Evolutionary conservation across 1,140 invertebrate species (phyloP).

Genomic region (Elymnias hypermnestra): DNA sequence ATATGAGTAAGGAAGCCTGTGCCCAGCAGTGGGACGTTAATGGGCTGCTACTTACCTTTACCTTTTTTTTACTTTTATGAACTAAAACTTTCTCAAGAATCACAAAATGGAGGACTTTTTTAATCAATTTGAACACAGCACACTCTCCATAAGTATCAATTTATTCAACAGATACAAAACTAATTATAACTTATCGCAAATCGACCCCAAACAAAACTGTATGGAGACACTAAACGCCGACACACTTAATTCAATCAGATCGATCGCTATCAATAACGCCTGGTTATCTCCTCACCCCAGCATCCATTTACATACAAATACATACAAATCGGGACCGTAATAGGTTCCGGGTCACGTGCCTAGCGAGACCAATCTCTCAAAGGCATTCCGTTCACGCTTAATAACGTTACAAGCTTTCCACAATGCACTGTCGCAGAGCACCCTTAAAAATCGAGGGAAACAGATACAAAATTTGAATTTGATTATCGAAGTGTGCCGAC

Average conservation of each 20-base stretch:
- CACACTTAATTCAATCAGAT: slow-evolving; percentile 61
- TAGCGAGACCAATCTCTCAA: slow-evolving; percentile 60
- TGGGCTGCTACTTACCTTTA: too few relatives aligned
- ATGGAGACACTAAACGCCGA: slow-evolving; percentile 43
- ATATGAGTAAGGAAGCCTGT: too few relatives aligned
- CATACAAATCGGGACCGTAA: slow-evolving; percentile 64
- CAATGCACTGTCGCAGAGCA: slow-evolving; percentile 49
- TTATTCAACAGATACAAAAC: neutral
- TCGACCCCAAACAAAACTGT: neutral
- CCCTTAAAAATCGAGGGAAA: slow-evolving; percentile 54
- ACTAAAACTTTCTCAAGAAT: neutral
- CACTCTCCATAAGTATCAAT: neutral
- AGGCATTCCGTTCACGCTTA: slow-evolving; percentile 68
- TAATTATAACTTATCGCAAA: slow-evolving; percentile 1
- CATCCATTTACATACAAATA: slow-evolving; percentile 67
- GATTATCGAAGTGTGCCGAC: slow-evolving; percentile 73
- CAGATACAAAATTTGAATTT: slow-evolving; percentile 76
- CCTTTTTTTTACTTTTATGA: too few relatives aligned
- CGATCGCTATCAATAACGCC: slow-evolving; percentile 57
- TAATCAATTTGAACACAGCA: too few relatives aligned
- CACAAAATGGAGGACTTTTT: too few relatives aligned
- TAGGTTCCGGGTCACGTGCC: slow-evolving; percentile 74
- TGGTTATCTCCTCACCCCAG: slow-evolving; percentile 59
- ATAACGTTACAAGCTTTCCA: slow-evolving; percentile 71
- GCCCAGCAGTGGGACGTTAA: too few relatives aligned